Conservation (phyloP, 2,888 invertebrate genomes). For the Cylindroiulus punctatus region DNA sequence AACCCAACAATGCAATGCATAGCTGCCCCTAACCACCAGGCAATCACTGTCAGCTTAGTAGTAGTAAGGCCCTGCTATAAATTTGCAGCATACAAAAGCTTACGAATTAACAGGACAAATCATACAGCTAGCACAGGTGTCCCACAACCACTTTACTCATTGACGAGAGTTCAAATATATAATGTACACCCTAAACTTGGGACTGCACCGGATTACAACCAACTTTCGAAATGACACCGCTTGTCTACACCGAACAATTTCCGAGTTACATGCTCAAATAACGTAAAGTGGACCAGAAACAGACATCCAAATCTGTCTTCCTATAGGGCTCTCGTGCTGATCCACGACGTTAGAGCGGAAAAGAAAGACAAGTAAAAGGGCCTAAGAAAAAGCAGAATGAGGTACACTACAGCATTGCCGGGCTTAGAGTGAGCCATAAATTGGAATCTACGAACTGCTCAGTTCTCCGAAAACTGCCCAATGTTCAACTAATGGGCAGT, state of each 20-base stretch:
- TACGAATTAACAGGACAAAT: too few relatives aligned
- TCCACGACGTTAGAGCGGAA: neutral
- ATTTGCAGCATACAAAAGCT: too few relatives aligned
- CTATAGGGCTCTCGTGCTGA: neutral
- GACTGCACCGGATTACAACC: too few relatives aligned
- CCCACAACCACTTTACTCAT: too few relatives aligned
- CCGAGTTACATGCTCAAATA: neutral
- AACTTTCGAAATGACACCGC: neutral
- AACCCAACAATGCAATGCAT: too few relatives aligned
- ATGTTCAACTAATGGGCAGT: neutral
- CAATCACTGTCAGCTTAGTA: too few relatives aligned
- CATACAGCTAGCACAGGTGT: too few relatives aligned
- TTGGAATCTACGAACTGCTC: neutral
- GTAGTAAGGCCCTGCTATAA: too few relatives aligned
- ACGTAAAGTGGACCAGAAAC: neutral
- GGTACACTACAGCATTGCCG: neutral
- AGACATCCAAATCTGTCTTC: too few relatives aligned
- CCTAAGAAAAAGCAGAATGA: slow-evolving; percentile 11
- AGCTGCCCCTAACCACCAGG: too few relatives aligned
- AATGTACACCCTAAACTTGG: too few relatives aligned
- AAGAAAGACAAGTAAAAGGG: slow-evolving; percentile 8
- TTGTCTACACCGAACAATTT: neutral
- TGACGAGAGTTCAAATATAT: too few relatives aligned
- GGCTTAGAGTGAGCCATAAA: slow-evolving; percentile 15
- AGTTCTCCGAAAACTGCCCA: slow-evolving; percentile 14